phyloP scores from a whole-genome alignment of 2,113 vertebrate genomes.

The Ariopsis seemanni region DNA sequence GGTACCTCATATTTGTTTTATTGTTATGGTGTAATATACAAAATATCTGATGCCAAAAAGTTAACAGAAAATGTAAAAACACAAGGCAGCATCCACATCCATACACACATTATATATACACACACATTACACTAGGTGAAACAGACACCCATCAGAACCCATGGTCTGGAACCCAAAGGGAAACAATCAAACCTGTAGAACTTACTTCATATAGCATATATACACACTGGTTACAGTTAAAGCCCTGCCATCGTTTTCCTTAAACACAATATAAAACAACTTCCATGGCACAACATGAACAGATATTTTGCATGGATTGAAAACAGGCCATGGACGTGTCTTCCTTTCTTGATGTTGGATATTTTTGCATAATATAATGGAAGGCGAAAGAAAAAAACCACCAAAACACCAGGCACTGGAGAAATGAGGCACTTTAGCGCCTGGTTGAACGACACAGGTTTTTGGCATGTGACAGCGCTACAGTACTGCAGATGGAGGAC shows the following conservation, averaged over 20 bases:
- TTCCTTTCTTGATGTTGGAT: conserved; percentile 20
- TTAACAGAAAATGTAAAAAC: conserved; percentile 67
- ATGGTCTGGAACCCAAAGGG: conserved; percentile 64
- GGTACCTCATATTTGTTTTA: conserved; percentile 61
- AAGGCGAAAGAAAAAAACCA: conserved; percentile 70
- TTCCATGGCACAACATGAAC: conserved; percentile 50
- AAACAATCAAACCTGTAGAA: conserved; percentile 57
- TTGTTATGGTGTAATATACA: conserved; percentile 68
- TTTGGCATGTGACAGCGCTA: conserved; percentile 64
- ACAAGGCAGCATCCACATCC: conserved; percentile 57
- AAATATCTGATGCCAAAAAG: conserved; percentile 69
- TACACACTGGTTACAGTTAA: conserved; percentile 55
- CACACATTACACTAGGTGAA: conserved; percentile 60
- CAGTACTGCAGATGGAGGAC: conserved; percentile 24
- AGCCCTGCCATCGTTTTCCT: conserved; percentile 52
- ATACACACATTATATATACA: conserved; percentile 59
- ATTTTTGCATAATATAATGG: conserved; percentile 70
- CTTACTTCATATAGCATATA: conserved; percentile 30
- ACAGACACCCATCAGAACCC: conserved; percentile 60
- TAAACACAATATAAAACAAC: conserved; percentile 52
- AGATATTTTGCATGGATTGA: conserved; percentile 56
- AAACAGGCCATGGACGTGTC: conserved; percentile 27
- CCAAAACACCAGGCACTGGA: conserved; percentile 69
- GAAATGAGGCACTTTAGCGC: conserved; percentile 75
- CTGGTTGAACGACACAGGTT: conserved; percentile 62